A percentile compares a stretch with the other conserved stretches of the same genome.
Evolutionary conservation across 2,113 vertebrate genomes (phyloP).

Genomic region (Gallinago media): DNA sequence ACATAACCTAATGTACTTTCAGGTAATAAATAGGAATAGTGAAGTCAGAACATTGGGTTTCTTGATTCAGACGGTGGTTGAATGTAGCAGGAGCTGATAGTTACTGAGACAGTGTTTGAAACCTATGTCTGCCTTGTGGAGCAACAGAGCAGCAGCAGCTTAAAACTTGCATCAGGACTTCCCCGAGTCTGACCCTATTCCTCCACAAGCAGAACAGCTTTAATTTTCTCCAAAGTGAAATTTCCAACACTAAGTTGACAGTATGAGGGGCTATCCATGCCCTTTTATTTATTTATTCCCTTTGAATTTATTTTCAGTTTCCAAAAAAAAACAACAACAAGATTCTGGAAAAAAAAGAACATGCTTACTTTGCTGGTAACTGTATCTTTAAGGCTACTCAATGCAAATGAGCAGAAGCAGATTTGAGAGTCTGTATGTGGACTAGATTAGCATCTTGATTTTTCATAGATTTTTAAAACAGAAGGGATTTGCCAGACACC

Average conservation of each 20-base stretch:
- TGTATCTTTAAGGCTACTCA: neutral
- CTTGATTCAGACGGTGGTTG: fast-evolving
- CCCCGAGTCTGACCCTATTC: neutral
- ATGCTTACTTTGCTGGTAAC: neutral
- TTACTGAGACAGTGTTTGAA: fast-evolving
- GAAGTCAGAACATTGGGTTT: neutral
- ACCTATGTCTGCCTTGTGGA: neutral
- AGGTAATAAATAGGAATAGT: neutral
- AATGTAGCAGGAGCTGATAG: neutral
- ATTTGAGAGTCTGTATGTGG: neutral
- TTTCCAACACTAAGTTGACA: neutral
- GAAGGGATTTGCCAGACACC: neutral
- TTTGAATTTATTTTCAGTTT: neutral
- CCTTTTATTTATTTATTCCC: neutral
- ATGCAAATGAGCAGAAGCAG: neutral
- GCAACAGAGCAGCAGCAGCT: neutral
- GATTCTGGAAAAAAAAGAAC: fast-evolving
- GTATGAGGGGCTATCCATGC: neutral
- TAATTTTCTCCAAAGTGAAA: neutral
- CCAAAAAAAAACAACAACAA: neutral
- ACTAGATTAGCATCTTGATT: neutral
- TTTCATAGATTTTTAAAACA: neutral
- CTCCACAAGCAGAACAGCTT: neutral
- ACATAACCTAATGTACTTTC: fast-evolving
- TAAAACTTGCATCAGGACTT: too few relatives aligned